Conservation (phyloP, 1,140 invertebrate species). For the Pantala flavescens region DNA sequence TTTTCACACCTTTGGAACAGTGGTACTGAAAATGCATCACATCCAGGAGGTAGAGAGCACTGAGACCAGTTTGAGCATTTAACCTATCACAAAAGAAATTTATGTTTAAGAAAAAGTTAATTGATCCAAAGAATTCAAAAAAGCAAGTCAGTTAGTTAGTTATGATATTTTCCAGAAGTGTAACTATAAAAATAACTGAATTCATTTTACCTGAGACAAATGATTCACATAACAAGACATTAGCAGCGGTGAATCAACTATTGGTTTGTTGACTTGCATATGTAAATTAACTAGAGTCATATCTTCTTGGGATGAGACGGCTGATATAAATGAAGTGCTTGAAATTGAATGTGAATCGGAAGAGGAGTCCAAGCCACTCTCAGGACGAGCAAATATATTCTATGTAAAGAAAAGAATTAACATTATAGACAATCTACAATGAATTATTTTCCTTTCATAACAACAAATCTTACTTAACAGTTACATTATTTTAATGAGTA, state of each 20-base stretch:
- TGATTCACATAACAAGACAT: slow-evolving; percentile 93
- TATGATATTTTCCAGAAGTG: too few relatives aligned
- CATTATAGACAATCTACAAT: too few relatives aligned
- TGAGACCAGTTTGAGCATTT: slow-evolving; percentile 59
- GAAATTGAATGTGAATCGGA: slow-evolving; percentile 63
- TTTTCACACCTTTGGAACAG: slow-evolving; percentile 63
- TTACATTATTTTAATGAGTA: too few relatives aligned
- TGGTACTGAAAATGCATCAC: slow-evolving; percentile 61
- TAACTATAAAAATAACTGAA: too few relatives aligned
- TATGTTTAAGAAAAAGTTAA: neutral
- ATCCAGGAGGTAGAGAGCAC: slow-evolving; percentile 53
- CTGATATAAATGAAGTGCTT: slow-evolving; percentile 81
- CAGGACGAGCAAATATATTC: neutral
- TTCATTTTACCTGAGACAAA: slow-evolving; percentile 62
- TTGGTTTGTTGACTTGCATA: slow-evolving; percentile 90
- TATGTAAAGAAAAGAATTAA: too few relatives aligned
- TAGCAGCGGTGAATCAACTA: slow-evolving; percentile 81
- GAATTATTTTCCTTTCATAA: too few relatives aligned
- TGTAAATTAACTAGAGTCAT: slow-evolving; percentile 86
- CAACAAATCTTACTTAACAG: too few relatives aligned
- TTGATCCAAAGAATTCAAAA: neutral
- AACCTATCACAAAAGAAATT: slow-evolving; percentile 29
- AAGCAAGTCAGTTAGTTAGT: too few relatives aligned
- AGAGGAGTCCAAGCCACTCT: slow-evolving; percentile 25
- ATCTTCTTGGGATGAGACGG: slow-evolving; percentile 87